phyloP scores from a whole-genome alignment of 1,140 invertebrate species.

The Lerema accius region DNA sequence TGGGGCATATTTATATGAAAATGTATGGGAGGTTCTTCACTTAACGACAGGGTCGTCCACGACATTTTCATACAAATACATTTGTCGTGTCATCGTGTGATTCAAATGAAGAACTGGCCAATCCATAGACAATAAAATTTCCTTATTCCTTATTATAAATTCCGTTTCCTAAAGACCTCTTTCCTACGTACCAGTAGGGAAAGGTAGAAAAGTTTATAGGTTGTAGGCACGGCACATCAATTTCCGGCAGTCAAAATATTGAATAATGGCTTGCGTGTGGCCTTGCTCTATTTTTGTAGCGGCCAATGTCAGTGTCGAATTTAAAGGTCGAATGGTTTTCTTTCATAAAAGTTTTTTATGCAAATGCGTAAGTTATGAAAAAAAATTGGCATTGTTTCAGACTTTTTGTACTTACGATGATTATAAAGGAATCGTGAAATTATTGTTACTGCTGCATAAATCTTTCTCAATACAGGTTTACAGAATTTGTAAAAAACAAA shows the following conservation, averaged over 20 bases:
- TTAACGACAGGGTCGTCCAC: too few species aligned
- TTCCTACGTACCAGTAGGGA: neutral
- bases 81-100: too few species aligned
- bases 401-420: too few species aligned
- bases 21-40: too few species aligned
- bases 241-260: constrained; percentile 34
- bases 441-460: too few species aligned
- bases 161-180: neutral
- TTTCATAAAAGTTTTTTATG: constrained; percentile 12
- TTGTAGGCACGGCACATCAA: constrained; percentile 29
- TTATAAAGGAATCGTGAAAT: too few species aligned
- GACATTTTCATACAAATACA: too few species aligned
- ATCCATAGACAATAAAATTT: neutral
- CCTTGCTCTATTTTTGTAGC: constrained; percentile 34
- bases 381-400: constrained; percentile 10
- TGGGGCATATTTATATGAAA: too few species aligned
- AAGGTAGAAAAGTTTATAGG: constrained; percentile 10
- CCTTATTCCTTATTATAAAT: neutral
- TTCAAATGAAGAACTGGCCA: too few species aligned
- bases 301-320: constrained; percentile 43
- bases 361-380: constrained; percentile 6
- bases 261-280: constrained; percentile 36
- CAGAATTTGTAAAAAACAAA: too few species aligned
- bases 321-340: constrained; percentile 21
- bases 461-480: too few species aligned